These are phyloP conservation scores for Acomys russatus DNA, from an alignment of 2,797 vertebrate species.

Conservation along the genomic window DNA sequence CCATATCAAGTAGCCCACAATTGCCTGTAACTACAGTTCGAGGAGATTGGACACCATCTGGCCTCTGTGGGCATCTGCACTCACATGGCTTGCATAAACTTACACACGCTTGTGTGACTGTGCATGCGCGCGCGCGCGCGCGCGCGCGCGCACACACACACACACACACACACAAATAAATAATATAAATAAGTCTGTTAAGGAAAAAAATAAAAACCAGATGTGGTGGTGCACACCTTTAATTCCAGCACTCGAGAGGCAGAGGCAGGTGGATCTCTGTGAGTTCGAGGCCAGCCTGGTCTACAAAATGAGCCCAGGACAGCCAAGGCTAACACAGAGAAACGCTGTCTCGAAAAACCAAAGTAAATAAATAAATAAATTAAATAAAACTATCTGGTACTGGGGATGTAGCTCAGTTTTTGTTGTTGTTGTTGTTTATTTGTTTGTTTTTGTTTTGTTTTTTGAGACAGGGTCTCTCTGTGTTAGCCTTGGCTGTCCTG, in stretches of 20 bases:
- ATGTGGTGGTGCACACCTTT: background rate
- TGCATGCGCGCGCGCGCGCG: too few relatives aligned
- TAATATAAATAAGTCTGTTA: background rate
- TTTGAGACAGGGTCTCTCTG: too few relatives aligned
- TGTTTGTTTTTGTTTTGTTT: too few relatives aligned
- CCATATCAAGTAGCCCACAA: background rate
- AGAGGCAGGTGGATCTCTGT: background rate
- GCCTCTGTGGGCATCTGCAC: background rate
- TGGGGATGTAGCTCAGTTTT: too few relatives aligned
- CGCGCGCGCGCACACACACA: accelerated
- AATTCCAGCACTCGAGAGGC: too few relatives aligned
- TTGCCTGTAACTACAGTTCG: background rate
- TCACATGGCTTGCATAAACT: background rate
- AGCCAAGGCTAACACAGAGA: too few relatives aligned
- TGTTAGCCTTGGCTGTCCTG: too few relatives aligned
- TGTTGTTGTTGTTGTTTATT: too few relatives aligned
- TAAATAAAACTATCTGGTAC: too few relatives aligned
- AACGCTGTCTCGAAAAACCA: too few relatives aligned
- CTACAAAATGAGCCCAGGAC: background rate
- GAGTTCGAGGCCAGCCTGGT: background rate
- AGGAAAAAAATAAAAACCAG: background rate
- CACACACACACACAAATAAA: background rate
- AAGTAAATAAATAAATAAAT: too few relatives aligned
- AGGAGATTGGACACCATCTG: background rate
- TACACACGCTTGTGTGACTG: too few relatives aligned